Evolutionary conservation across 2,888 invertebrate species (phyloP).

Genomic region (Stictocephala bisonia): DNA sequence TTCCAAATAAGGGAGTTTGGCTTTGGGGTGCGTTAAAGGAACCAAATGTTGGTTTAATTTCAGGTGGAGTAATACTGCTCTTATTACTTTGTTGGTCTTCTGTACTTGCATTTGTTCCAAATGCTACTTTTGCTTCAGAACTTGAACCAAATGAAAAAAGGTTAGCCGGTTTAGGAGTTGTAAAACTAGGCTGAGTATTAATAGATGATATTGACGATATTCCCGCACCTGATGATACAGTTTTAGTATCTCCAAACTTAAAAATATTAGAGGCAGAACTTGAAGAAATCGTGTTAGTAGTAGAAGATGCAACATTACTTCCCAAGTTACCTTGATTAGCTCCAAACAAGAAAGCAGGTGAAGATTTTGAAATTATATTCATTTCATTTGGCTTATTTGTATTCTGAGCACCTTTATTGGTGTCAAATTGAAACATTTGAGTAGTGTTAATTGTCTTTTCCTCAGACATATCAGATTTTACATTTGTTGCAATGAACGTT

Average conservation of each 20-base stretch:
- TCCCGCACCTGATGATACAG: slow-evolving; percentile 10
- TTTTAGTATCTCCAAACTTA: slow-evolving; percentile 45
- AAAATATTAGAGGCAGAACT: slow-evolving; percentile 42
- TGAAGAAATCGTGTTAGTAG: slow-evolving; percentile 28
- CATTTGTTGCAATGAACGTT: too few species aligned
- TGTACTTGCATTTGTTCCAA: neutral
- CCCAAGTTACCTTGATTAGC: slow-evolving; percentile 4
- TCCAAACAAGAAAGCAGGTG: slow-evolving; percentile 12
- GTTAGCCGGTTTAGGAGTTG: slow-evolving; percentile 8
- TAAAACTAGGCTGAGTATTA: slow-evolving; percentile 2
- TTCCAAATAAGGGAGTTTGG: slow-evolving; percentile 17
- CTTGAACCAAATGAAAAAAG: slow-evolving; percentile 7
- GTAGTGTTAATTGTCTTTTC: too few species aligned
- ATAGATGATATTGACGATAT: slow-evolving; percentile 15
- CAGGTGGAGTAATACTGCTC: neutral
- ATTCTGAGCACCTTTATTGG: neutral
- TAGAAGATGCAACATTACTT: slow-evolving; percentile 9
- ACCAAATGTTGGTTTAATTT: slow-evolving; percentile 31
- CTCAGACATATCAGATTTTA: too few species aligned
- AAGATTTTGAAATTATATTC: neutral
- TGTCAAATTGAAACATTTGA: slow-evolving; percentile 10
- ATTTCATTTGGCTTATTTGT: neutral
- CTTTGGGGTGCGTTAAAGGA: neutral
- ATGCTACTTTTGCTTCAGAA: neutral
- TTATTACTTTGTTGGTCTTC: neutral